phyloP scores from a whole-genome alignment of 2,797 vertebrate species.

The Syndactyla subalaris region DNA sequence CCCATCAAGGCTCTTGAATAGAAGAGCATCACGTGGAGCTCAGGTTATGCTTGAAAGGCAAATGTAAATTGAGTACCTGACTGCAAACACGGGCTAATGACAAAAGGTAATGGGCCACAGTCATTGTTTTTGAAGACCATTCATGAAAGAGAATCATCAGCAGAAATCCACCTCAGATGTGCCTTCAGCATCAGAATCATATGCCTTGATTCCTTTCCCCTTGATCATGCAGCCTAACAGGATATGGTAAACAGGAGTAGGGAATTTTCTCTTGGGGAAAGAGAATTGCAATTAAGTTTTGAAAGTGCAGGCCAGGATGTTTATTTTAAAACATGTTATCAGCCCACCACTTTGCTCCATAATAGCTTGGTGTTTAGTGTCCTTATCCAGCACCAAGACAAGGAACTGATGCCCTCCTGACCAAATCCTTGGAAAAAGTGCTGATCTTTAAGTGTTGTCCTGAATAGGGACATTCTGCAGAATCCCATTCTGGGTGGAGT shows the following conservation, averaged over 20 bases:
- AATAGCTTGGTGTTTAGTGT: neutral
- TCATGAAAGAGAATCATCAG: neutral
- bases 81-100: neutral
- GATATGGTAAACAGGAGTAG: neutral
- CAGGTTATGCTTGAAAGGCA: neutral
- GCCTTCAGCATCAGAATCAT: rapidly evolving
- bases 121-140: neutral
- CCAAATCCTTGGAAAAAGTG: neutral
- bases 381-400: conserved; percentile 5
- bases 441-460: neutral
- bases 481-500: neutral
- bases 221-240: neutral
- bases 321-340: conserved; percentile 25
- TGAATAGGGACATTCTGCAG: neutral
- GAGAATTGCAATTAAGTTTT: neutral
- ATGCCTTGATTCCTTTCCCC: neutral
- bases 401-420: neutral
- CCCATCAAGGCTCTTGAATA: neutral
- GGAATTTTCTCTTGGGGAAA: neutral
- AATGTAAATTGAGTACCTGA: neutral
- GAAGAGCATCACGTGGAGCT: neutral
- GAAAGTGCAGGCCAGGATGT: neutral
- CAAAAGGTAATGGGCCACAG: neutral
- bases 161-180: neutral
- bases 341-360: neutral